phyloP scores from a whole-genome alignment of 2,888 invertebrate genomes.

The Carterocephalus palaemon region DNA sequence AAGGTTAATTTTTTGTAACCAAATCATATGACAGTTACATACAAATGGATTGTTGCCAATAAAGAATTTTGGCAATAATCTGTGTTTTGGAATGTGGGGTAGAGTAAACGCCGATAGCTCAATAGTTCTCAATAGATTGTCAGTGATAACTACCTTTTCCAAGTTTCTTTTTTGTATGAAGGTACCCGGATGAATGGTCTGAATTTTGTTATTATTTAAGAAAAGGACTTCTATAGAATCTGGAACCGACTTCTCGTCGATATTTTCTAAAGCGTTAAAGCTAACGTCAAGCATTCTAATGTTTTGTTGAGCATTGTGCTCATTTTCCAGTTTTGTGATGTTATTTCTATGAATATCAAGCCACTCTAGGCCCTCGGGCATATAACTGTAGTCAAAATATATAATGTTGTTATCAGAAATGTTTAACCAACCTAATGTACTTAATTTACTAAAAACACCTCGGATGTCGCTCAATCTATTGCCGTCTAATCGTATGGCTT shows the following conservation, averaged over 20 bases:
- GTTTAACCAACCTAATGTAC: slow-evolving; percentile 87
- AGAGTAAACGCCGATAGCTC: slow-evolving; percentile 85
- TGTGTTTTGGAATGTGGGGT: slow-evolving; percentile 81
- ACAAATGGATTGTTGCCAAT: slow-evolving; percentile 90
- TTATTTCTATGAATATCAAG: slow-evolving; percentile 89
- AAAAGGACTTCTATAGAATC: slow-evolving; percentile 86
- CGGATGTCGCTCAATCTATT: slow-evolving; percentile 87
- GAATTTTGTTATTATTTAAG: slow-evolving; percentile 87
- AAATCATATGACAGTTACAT: slow-evolving; percentile 93
- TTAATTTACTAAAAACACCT: slow-evolving; percentile 85
- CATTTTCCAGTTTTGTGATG: slow-evolving; percentile 86
- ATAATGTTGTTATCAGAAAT: slow-evolving; percentile 87
- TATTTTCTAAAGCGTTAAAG: slow-evolving; percentile 83
- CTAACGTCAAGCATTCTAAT: slow-evolving; percentile 88
- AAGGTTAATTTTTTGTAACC: slow-evolving; percentile 88
- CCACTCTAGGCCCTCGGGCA: slow-evolving; percentile 87
- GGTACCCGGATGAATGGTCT: slow-evolving; percentile 83
- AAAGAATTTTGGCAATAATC: slow-evolving; percentile 86
- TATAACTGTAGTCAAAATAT: slow-evolving; percentile 88
- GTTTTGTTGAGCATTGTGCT: slow-evolving; percentile 82
- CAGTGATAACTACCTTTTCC: slow-evolving; percentile 86
- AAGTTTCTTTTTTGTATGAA: slow-evolving; percentile 84
- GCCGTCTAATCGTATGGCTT: slow-evolving; percentile 87
- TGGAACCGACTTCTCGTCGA: slow-evolving; percentile 84
- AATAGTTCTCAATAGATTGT: slow-evolving; percentile 85